Evolutionary conservation across 2,113 vertebrate species (phyloP).

Genomic region (Serilophus lunatus): DNA sequence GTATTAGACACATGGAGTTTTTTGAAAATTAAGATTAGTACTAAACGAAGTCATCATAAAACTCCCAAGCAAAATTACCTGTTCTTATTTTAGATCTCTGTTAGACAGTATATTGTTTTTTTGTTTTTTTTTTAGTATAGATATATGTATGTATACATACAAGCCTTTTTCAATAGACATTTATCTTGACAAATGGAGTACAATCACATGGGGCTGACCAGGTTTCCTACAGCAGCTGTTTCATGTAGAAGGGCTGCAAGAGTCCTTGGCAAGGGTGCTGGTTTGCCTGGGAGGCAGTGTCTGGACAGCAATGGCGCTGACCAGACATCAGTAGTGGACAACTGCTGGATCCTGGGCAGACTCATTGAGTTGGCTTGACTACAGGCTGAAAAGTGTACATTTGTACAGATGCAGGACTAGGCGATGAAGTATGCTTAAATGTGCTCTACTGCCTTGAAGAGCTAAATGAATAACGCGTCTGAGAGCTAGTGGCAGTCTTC

Average conservation of each 20-base stretch:
- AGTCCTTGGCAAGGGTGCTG: neutral
- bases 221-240: neutral
- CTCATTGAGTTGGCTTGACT: accelerated
- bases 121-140: neutral
- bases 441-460: neutral
- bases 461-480: neutral
- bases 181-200: neutral
- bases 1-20: conserved; percentile 76
- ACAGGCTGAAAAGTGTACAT: neutral
- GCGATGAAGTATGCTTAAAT: neutral
- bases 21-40: conserved; percentile 71
- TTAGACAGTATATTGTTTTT: neutral
- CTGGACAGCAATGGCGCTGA: neutral
- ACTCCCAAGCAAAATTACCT: conserved; percentile 59
- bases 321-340: accelerated
- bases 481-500: neutral
- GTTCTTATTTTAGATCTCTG: conserved; percentile 48
- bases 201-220: neutral
- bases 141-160: too few relatives aligned
- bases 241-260: neutral
- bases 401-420: neutral
- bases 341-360: neutral
- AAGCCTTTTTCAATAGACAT: neutral
- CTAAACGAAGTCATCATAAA: conserved; percentile 65
- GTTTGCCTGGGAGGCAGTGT: neutral